These are phyloP conservation scores for Aphelinus atriplicis DNA, from an alignment of 1,140 invertebrate genomes.

Conservation along the genomic window DNA sequence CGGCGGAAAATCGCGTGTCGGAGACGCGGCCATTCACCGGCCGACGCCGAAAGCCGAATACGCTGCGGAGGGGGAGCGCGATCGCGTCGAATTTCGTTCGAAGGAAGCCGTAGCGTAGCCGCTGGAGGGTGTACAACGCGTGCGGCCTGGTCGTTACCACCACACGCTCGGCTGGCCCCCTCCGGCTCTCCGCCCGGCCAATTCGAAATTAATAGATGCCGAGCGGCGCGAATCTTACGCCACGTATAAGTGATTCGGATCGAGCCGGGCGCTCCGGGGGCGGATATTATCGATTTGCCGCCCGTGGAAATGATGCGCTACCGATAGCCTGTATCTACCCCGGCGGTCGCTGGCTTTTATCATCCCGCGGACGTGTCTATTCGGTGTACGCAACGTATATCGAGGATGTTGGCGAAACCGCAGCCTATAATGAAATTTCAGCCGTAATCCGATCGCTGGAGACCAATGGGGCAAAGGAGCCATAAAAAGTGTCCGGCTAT, in stretches of 20 bases:
- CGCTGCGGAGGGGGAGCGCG: background rate
- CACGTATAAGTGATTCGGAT: too few species aligned
- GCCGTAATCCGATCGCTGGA: too few species aligned
- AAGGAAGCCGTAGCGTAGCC: background rate
- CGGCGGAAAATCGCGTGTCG: background rate
- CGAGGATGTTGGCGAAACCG: too few species aligned
- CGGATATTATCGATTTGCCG: too few species aligned
- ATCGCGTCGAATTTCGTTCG: constrained; percentile 29
- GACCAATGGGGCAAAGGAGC: background rate
- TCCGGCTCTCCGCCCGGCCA: background rate
- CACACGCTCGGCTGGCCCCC: background rate
- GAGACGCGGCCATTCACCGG: too few species aligned
- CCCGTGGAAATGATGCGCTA: too few species aligned
- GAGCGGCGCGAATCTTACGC: background rate
- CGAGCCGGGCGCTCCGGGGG: too few species aligned
- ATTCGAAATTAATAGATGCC: constrained; percentile 22
- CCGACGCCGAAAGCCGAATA: constrained; percentile 12
- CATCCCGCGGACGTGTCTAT: too few species aligned
- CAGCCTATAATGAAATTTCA: too few species aligned
- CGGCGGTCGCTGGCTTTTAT: too few species aligned
- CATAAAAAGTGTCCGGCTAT: constrained; percentile 1
- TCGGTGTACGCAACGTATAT: too few species aligned
- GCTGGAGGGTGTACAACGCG: constrained; percentile 13
- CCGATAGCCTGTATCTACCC: too few species aligned
- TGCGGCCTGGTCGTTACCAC: constrained; percentile 6